phyloP scores from a whole-genome alignment of 1,140 invertebrate species.

The Leptinotarsa texana region DNA sequence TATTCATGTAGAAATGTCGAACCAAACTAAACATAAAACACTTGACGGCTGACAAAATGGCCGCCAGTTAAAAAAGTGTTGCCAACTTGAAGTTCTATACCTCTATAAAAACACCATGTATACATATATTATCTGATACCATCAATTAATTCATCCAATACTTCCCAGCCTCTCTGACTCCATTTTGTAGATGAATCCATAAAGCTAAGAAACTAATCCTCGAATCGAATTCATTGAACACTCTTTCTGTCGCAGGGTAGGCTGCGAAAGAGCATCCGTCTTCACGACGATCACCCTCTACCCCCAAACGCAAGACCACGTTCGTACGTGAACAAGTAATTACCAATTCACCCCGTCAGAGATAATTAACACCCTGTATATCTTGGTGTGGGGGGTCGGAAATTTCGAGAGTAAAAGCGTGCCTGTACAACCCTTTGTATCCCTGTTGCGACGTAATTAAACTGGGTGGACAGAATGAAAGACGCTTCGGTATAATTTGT shows the following conservation, averaged over 20 bases:
- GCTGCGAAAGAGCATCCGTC: not conserved
- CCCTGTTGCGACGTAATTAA: constrained; percentile 12
- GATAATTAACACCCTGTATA: constrained; percentile 1
- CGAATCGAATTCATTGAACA: not conserved
- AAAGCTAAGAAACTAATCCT: not conserved
- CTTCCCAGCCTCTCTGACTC: not conserved
- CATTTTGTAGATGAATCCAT: not conserved
- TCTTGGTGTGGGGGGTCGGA: not conserved
- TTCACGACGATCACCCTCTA: too few species aligned
- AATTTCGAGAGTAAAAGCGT: not conserved
- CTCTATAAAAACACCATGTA: too few species aligned
- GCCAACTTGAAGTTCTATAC: too few species aligned
- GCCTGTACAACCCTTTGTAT: not conserved
- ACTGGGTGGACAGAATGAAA: constrained; percentile 19
- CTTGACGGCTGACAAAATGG: too few species aligned
- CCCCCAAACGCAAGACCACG: not conserved
- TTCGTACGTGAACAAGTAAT: not conserved
- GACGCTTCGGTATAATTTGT: constrained; percentile 20
- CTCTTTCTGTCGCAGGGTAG: not conserved
- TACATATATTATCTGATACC: too few species aligned
- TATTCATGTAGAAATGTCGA: too few species aligned
- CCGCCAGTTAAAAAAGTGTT: too few species aligned
- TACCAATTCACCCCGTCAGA: constrained; percentile 2
- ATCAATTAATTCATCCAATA: not conserved
- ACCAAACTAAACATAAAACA: too few species aligned